Conservation (phyloP, 92 coral and sea anemone species). For the Paragorgia papillata region DNA sequence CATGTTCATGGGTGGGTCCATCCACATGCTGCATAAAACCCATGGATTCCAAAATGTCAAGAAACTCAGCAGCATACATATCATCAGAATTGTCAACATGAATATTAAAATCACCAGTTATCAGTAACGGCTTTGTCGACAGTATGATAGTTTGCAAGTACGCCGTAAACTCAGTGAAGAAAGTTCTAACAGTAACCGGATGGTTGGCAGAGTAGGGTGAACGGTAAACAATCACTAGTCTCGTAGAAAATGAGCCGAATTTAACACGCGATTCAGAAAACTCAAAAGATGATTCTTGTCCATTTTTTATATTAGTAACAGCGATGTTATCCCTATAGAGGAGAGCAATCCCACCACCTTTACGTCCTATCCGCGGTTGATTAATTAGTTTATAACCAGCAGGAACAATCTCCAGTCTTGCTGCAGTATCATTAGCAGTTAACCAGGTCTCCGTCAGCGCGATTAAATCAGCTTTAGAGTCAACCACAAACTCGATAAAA, state of each 20-base stretch:
- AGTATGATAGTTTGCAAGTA: conserved; percentile 15
- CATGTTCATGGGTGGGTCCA: conserved; percentile 14
- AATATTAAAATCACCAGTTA: conserved; percentile 46
- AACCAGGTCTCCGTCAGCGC: conserved; percentile 63
- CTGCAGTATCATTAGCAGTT: conserved; percentile 37
- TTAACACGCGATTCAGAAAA: conserved; percentile 32
- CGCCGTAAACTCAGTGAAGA: conserved; percentile 29
- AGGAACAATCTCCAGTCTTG: conserved; percentile 37
- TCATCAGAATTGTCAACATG: conserved; percentile 15
- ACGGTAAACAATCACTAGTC: conserved; percentile 40
- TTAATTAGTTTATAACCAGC: conserved; percentile 48
- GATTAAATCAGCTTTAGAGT: conserved; percentile 45
- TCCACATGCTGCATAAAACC: conserved; percentile 35
- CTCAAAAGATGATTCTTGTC: conserved; percentile 46
- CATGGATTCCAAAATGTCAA: conserved; percentile 43
- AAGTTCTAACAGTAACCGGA: conserved; percentile 40
- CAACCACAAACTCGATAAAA: conserved; percentile 21
- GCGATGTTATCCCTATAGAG: conserved; percentile 20
- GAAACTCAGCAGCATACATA: conserved; percentile 28
- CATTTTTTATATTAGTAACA: conserved; percentile 21
- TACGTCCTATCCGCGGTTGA: conserved; percentile 36
- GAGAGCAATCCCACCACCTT: conserved; percentile 50
- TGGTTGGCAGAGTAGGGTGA: conserved; percentile 47
- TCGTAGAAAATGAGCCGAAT: conserved; percentile 2
- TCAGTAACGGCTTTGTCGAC: conserved; percentile 52